Base-by-base conservation (phyloP, 2,888 invertebrate genomes). In the Nycteola revayana region DNA sequence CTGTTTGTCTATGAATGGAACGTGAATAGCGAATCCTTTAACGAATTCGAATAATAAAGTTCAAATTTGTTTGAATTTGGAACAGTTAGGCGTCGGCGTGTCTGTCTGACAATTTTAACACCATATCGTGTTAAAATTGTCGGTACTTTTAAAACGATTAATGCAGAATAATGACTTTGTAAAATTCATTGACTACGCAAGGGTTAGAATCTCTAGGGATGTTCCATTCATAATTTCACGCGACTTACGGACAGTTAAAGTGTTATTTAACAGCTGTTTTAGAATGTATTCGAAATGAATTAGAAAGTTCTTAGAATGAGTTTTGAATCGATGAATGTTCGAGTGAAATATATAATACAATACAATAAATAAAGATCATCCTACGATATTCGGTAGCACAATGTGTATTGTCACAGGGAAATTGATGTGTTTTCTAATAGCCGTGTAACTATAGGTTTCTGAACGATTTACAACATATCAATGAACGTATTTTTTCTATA, bases 1-100 rank as follows among this genome's bases (percentile, higher is more conserved):
- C 67, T 64, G 60, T 69, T 61, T 50, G 49, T 70, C 62, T 74
- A 70, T 78, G 75, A 70, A 74, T 62, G 60, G 61, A 59, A 54
- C 66, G 35, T 42, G 53, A 49, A 40, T 39, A 32, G 36, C 27
- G 28, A 39, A 43, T 37, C 28, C 31, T 43, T 42, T 49, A 39
- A 37, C 34, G 40, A 38, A 40, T 29, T 28, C 30, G 30, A 30
- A 28, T 25, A 11, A 47, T 63, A 62, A 48, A 42, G 55, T 46
- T 45, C 22, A 46, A 42, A 56, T 40, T 70, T 14, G 39, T 33
- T 50, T 31, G 39, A 26, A 27, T 34, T 25, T 32, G 33, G 35
- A 36, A 32, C 14, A 14, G 14, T 31, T 26, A 48, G 77, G 74
- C 75, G 77, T 75, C 79, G 77, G 80, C 49, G 18, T 37, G 75